These are phyloP conservation scores for Pteria penguin DNA, from an alignment of 2,888 invertebrate genomes.

Conservation along the genomic window DNA sequence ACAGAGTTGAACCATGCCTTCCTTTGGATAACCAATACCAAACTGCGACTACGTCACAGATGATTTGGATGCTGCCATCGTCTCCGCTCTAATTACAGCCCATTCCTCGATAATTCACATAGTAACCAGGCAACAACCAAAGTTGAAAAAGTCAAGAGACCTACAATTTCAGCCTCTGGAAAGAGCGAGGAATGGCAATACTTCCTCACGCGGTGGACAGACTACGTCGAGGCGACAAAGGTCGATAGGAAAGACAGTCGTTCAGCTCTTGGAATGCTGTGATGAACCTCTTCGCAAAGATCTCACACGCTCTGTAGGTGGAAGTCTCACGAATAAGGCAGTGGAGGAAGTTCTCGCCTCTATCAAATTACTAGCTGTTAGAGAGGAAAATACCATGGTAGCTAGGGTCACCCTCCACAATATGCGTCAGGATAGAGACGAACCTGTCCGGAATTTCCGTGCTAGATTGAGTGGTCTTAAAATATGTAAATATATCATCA, in stretches of 20 bases:
- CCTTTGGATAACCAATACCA: constrained; percentile 36
- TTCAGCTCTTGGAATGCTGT: constrained; percentile 56
- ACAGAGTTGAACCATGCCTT: constrained; percentile 43
- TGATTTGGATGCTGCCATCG: too few relatives aligned
- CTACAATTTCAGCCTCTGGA: constrained; percentile 45
- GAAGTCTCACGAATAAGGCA: too few relatives aligned
- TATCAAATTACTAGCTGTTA: constrained; percentile 43
- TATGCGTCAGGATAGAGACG: constrained; percentile 54
- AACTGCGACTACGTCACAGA: constrained; percentile 45
- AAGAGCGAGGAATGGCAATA: constrained; percentile 53
- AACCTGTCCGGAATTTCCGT: too few relatives aligned
- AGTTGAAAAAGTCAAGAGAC: constrained; percentile 49
- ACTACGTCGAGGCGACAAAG: constrained; percentile 54
- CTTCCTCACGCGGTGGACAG: constrained; percentile 46
- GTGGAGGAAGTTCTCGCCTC: too few relatives aligned
- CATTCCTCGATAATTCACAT: constrained; percentile 7
- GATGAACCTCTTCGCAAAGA: constrained; percentile 52
- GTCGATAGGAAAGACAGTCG: constrained; percentile 33
- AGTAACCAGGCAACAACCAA: constrained; percentile 7
- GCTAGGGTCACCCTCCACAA: constrained; percentile 43
- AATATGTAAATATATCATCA: too few relatives aligned
- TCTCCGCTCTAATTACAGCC: too few relatives aligned
- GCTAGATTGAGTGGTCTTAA: too few relatives aligned
- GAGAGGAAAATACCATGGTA: constrained; percentile 51
- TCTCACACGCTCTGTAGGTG: constrained; percentile 48